phyloP scores from a whole-genome alignment of 2,888 invertebrate genomes.

The Cheilosia vernalis region DNA sequence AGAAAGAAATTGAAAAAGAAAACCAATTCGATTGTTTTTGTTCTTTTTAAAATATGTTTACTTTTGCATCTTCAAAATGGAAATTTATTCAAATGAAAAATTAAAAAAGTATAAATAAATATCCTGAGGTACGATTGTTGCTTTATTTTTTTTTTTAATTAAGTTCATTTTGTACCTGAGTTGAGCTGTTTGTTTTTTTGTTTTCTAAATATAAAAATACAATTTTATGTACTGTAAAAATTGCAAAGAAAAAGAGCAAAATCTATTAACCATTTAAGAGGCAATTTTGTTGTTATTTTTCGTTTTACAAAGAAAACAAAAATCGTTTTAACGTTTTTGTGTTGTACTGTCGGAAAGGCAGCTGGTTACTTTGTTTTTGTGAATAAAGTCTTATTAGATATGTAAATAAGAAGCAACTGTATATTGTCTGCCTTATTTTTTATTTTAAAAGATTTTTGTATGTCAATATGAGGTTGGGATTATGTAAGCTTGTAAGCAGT shows the following conservation, averaged over 20 bases:
- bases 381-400: constrained; percentile 25
- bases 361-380: constrained; percentile 76
- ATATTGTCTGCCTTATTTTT: constrained; percentile 23
- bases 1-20: constrained; percentile 19
- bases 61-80: constrained; percentile 22
- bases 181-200: constrained; percentile 54
- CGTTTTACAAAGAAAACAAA: constrained; percentile 24
- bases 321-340: constrained; percentile 42
- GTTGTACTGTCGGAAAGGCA: constrained; percentile 78
- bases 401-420: constrained; percentile 48
- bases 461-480: not conserved
- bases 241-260: constrained; percentile 43
- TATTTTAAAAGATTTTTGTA: not conserved
- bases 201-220: constrained; percentile 63
- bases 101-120: constrained; percentile 52
- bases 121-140: constrained; percentile 72
- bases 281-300: constrained; percentile 30
- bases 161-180: constrained; percentile 71
- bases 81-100: constrained; percentile 35
- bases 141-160: constrained; percentile 45
- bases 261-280: constrained; percentile 18
- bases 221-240: constrained; percentile 44
- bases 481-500: not conserved
- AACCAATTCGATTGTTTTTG: constrained; percentile 40
- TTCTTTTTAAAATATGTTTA: constrained; percentile 18